phyloP scores from a whole-genome alignment of 2,888 invertebrate species.

The Pseudoips prasinana region DNA sequence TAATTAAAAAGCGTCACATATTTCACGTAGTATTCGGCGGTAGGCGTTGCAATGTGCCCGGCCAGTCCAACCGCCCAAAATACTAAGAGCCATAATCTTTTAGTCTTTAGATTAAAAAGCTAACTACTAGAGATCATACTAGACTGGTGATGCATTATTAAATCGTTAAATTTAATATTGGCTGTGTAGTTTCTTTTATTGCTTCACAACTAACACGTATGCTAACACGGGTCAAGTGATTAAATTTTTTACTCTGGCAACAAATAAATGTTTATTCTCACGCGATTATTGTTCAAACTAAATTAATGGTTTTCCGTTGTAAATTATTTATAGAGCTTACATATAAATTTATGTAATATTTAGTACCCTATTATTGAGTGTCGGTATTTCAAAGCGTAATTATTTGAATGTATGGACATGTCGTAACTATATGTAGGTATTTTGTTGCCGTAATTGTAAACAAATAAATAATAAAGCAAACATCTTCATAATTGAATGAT shows the following conservation, averaged over 20 bases:
- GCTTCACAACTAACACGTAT: constrained; percentile 70
- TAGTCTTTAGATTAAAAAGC: constrained; percentile 33
- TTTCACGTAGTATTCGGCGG: constrained; percentile 76
- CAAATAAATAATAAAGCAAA: constrained; percentile 46
- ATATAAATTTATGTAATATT: constrained; percentile 38
- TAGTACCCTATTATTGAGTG: constrained; percentile 21
- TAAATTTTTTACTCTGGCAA: constrained; percentile 56
- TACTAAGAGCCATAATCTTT: constrained; percentile 45
- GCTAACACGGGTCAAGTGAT: constrained; percentile 68
- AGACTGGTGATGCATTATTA: constrained; percentile 70
- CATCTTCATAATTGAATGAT: constrained; percentile 50
- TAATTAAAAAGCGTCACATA: constrained; percentile 81
- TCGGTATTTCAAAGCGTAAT: constrained; percentile 18
- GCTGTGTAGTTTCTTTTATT: constrained; percentile 74
- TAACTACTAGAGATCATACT: constrained; percentile 44
- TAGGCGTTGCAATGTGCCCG: constrained; percentile 68
- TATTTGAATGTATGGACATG: constrained; percentile 25
- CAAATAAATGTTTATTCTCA: constrained; percentile 75
- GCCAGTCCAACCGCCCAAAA: constrained; percentile 49
- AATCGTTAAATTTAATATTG: constrained; percentile 81
- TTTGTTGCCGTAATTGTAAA: constrained; percentile 31
- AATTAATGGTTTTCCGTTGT: constrained; percentile 51
- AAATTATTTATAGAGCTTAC: constrained; percentile 54
- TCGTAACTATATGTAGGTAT: constrained; percentile 20
- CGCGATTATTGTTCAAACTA: constrained; percentile 66